Evolutionary conservation across 2,113 vertebrate genomes (phyloP).

Genomic region (Albula glossodonta): DNA sequence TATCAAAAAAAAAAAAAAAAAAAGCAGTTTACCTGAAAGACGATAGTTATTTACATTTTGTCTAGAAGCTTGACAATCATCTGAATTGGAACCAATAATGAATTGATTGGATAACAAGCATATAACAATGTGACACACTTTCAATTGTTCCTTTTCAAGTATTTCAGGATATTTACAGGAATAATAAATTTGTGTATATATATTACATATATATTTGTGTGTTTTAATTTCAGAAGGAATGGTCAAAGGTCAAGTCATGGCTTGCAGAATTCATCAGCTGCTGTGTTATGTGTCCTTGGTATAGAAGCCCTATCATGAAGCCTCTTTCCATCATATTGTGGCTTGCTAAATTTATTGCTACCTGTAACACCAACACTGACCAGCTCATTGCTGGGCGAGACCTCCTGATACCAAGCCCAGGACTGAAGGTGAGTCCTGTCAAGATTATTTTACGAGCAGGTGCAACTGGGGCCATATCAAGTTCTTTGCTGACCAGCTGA

Average conservation of each 20-base stretch:
- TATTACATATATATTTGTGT: neutral
- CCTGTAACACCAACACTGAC: neutral
- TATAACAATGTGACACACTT: too few relatives aligned
- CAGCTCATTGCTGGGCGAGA: neutral
- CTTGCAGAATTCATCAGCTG: neutral
- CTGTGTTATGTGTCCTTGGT: neutral
- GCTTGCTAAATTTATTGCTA: neutral
- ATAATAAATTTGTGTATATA: neutral
- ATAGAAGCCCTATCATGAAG: neutral
- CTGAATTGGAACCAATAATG: too few relatives aligned
- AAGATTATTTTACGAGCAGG: slow-evolving; percentile 23
- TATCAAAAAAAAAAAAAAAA: neutral
- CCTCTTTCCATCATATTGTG: neutral
- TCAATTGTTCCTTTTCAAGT: too few relatives aligned
- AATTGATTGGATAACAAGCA: too few relatives aligned
- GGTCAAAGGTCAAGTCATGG: neutral
- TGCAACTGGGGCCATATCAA: neutral
- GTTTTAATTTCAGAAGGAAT: neutral
- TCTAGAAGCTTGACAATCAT: too few relatives aligned
- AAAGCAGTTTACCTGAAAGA: neutral
- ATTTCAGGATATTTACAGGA: neutral
- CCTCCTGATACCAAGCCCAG: neutral
- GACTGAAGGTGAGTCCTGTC: slow-evolving; percentile 22
- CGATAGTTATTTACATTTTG: neutral
- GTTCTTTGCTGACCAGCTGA: slow-evolving; percentile 40